Evolutionary conservation across 2,888 invertebrate species (phyloP), one percentile per base, ranked within the genome.

Genomic region (Eremobia ochroleuca): DNA sequence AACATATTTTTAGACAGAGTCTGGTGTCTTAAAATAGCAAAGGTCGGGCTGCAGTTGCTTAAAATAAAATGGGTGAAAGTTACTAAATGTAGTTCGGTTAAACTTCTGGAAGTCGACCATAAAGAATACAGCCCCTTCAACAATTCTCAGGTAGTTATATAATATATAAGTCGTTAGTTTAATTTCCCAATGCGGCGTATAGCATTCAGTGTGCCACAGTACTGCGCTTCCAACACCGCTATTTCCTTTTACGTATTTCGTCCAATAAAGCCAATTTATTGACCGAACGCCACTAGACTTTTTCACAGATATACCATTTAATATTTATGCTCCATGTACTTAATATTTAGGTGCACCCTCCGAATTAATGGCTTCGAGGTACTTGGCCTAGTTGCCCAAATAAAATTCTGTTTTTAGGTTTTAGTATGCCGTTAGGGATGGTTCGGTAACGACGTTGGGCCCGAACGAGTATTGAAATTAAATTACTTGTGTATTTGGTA

Each of bases 201-300:
- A 88, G 83, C 87, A 70, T 84, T 59, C 52, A 72, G 81, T 87
- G 88, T 83, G 75, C 31, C 73, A 69, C 59, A 25, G 64, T 31
- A 58, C 77, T 68, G 61, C 61, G 52, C 67, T 79, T 69, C 81
- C 72, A 82, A 82, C 80, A 82, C 82, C 52, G 73, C 78, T 70
- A 86, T 88, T 88, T 89, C 88, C 82, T 88, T 86, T 87, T 84
- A 89, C 89, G 82, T 85, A 88, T 85, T 89, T 91, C 78, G 84
- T 79, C 79, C 90, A 90, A 91, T 91, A 91, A 87, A 88, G 85
- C 81, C 89, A 90, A 91, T 92, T 90, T 88, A 85, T 86, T 85
- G 88, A 83, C 82, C 88, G 80, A 81, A 88, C 88, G 79, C 84
- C 85, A 78, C 77, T 77, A 73, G 85, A 88, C 79, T 88, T 87